A percentile compares a stretch with the other conserved stretches of the same genome.
phyloP scores from a whole-genome alignment of 2,888 invertebrate species.

The Ditula angustiorana region DNA sequence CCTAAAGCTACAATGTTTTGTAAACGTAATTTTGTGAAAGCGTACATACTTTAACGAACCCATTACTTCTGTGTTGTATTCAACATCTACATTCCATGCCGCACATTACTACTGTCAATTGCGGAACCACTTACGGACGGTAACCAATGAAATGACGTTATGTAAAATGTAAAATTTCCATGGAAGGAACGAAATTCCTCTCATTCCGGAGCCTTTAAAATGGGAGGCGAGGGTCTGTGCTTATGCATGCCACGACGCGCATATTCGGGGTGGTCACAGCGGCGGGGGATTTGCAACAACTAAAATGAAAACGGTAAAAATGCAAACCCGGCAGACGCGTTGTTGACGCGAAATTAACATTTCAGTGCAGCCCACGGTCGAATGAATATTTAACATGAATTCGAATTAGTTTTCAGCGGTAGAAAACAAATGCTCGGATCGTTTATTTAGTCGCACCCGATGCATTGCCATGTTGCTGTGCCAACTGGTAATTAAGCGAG shows the following conservation, averaged over 20 bases:
- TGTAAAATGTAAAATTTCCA: conserved; percentile 30
- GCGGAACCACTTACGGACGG: conserved; percentile 18
- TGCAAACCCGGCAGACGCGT: conserved; percentile 68
- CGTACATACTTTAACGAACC: conserved; percentile 27
- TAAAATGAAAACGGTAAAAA: conserved; percentile 72
- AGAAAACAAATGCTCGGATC: conserved; percentile 31
- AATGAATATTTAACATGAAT: conserved; percentile 78
- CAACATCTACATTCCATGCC: background rate
- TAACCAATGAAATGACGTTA: conserved; percentile 32
- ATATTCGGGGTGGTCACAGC: conserved; percentile 56
- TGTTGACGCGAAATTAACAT: conserved; percentile 81
- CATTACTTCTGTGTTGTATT: conserved; percentile 15
- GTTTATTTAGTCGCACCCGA: conserved; percentile 21
- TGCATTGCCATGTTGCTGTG: conserved; percentile 16
- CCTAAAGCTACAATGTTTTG: conserved; percentile 47
- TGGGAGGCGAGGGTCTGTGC: conserved; percentile 42
- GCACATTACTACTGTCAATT: conserved; percentile 1
- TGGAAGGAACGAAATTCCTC: conserved; percentile 30
- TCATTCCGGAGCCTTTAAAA: conserved; percentile 34
- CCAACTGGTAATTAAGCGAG: conserved; percentile 25
- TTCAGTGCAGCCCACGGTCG: conserved; percentile 71
- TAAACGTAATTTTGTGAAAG: conserved; percentile 20
- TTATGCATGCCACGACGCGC: conserved; percentile 59
- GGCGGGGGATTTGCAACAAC: conserved; percentile 45
- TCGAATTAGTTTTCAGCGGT: conserved; percentile 42